phyloP scores from a whole-genome alignment of 2,113 vertebrate genomes.

The Syrrhaptes paradoxus region DNA sequence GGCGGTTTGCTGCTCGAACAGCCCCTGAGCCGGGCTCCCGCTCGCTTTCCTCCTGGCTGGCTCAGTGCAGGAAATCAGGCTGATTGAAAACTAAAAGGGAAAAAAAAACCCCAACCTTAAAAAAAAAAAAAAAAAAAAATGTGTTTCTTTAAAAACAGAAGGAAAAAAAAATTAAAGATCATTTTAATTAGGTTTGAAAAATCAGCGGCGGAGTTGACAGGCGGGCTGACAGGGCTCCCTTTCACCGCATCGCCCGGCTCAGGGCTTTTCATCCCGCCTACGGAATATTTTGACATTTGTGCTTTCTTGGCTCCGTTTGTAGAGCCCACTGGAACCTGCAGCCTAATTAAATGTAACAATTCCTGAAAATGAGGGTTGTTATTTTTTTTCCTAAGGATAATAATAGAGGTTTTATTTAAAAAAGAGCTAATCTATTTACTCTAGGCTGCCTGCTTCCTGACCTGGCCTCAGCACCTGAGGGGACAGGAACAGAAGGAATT shows the following conservation, averaged over 20 bases:
- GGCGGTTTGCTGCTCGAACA: neutral
- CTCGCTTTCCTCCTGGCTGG: conserved; percentile 15
- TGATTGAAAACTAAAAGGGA: neutral
- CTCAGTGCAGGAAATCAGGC: conserved; percentile 21
- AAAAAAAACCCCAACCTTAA: neutral
- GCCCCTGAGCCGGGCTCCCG: neutral
- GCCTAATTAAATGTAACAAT: conserved; percentile 72
- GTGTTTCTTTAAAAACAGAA: conserved; percentile 30
- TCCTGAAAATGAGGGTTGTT: conserved; percentile 68
- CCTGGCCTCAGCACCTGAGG: conserved; percentile 73
- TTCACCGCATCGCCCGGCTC: neutral
- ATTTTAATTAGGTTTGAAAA: conserved; percentile 73
- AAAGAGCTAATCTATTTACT: conserved; percentile 72
- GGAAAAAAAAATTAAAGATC: conserved; percentile 21
- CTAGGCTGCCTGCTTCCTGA: conserved; percentile 73
- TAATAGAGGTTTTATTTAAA: conserved; percentile 68
- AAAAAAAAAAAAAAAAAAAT: neutral
- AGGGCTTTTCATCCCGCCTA: conserved; percentile 28
- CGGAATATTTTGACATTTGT: conserved; percentile 70
- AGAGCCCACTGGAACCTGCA: conserved; percentile 66
- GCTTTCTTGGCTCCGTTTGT: conserved; percentile 53
- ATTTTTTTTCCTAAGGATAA: conserved; percentile 63
- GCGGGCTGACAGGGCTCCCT: conserved; percentile 58
- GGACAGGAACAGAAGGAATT: conserved; percentile 63
- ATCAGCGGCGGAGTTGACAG: conserved; percentile 10